Conservation (phyloP, 2,888 invertebrate genomes). For the Galerucella calmariensis region DNA sequence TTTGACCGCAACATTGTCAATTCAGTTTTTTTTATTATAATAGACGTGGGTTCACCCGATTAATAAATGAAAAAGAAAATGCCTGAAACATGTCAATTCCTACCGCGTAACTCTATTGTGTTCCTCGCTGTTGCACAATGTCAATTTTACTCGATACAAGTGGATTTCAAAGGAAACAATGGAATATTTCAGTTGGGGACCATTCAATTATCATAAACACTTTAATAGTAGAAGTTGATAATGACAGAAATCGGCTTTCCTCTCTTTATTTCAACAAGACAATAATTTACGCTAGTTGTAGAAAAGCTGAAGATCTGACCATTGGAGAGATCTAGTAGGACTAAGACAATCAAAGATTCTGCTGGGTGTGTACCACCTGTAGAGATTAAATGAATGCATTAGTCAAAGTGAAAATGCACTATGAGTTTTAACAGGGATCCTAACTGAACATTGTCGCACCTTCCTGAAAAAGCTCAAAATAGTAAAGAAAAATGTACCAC, state of each 20-base stretch:
- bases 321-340: too few species aligned
- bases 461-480: too few species aligned
- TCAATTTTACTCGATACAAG: slow-evolving; percentile 20
- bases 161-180: slow-evolving; percentile 25
- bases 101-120: background rate
- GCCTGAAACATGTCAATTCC: background rate
- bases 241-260: slow-evolving; percentile 2
- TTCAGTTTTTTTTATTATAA: background rate
- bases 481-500: too few species aligned
- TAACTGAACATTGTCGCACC: too few species aligned
- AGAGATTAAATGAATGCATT: too few species aligned
- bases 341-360: too few species aligned
- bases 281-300: background rate
- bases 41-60: background rate
- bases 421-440: too few species aligned
- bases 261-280: background rate
- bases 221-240: slow-evolving; percentile 10
- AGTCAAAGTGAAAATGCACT: too few species aligned
- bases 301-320: background rate
- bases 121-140: background rate
- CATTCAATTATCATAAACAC: slow-evolving; percentile 21
- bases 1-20: too few species aligned
- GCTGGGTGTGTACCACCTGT: too few species aligned
- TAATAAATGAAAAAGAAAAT: background rate
- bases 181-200: slow-evolving; percentile 19